Evolutionary conservation across 1,140 invertebrate species (phyloP), one percentile per base, ranked within the genome.

Genomic region (Olivierus martensii): DNA sequence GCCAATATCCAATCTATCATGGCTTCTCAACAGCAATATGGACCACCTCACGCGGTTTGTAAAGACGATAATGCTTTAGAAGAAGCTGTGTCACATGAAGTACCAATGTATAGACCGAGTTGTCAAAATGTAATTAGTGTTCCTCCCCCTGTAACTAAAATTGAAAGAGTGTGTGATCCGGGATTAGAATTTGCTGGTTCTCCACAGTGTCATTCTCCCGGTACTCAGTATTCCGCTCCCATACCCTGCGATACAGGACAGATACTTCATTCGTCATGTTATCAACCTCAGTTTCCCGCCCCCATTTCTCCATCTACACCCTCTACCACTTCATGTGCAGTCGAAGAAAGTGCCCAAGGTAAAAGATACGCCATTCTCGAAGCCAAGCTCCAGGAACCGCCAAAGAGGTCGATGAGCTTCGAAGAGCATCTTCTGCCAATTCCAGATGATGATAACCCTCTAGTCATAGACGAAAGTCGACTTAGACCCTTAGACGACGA

Each of bases 1-100:
- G 67, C 63, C 2, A 68, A 63, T 18, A 71, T 76, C 10, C 39
- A 41, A 41, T 69, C 67, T 11, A 37, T 52, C 11, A 56, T 52
- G 2, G 54, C 54, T 2, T 22, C 38, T 12, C 22, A 41, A 11
- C 14, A 41, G 39, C 39, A 41, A 18, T 17, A 46, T 9, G 41
- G 41, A 43, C 28, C 28, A 28, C 28, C 28, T 28, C 28, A 28
- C 9, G 28, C 28, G 28, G 28, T 28, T 28, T 28, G 28, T 28
- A 28, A 28, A 9, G 28, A 28, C 28, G 28, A 28, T 28, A 9
- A 9, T 9, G 28, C 4, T 28, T 6, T 28, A 9, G 28, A 28
- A 4, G 28, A 28, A 4, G 28, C 28, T 9, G 17, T 43, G 21
- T 6, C 17, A 6, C 41, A 17, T 7, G 41, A 43, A 22, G 41